phyloP scores from a whole-genome alignment of 2,797 vertebrate genomes.

The Phrynocephalus vlangalii region DNA sequence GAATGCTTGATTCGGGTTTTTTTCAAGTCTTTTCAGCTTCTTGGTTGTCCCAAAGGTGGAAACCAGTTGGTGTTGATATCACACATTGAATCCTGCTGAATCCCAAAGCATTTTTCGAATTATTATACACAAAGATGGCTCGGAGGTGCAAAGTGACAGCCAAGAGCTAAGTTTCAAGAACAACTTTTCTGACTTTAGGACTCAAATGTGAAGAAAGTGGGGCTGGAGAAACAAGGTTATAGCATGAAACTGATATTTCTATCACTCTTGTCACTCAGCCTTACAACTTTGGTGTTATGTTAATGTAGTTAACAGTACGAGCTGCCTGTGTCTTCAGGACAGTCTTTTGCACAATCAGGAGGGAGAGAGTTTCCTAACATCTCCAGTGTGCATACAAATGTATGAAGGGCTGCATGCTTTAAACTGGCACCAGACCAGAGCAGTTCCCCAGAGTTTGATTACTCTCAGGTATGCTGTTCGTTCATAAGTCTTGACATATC shows the following conservation, averaged over 20 bases:
- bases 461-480: not conserved
- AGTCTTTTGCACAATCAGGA: not conserved
- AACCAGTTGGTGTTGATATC: constrained; percentile 42
- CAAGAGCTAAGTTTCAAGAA: constrained; percentile 30
- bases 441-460: too few relatives aligned
- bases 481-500: not conserved
- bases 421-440: not conserved
- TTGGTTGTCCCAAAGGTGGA: constrained; percentile 38
- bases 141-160: constrained; percentile 28
- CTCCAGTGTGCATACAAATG: not conserved
- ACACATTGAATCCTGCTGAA: constrained; percentile 43
- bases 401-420: not conserved
- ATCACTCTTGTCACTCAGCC: not conserved
- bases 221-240: constrained; percentile 1
- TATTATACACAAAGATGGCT: constrained; percentile 32
- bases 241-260: not conserved
- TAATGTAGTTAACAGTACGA: constrained; percentile 12
- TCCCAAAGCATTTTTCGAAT: constrained; percentile 48
- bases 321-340: not conserved
- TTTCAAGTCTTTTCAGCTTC: constrained; percentile 34
- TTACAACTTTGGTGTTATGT: constrained; percentile 21
- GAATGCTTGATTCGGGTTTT: constrained; percentile 4
- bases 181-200: constrained; percentile 28
- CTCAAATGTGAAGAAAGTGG: not conserved
- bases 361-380: not conserved